Evolutionary conservation across 2,113 vertebrate genomes (phyloP).

Genomic region (Grus americana): DNA sequence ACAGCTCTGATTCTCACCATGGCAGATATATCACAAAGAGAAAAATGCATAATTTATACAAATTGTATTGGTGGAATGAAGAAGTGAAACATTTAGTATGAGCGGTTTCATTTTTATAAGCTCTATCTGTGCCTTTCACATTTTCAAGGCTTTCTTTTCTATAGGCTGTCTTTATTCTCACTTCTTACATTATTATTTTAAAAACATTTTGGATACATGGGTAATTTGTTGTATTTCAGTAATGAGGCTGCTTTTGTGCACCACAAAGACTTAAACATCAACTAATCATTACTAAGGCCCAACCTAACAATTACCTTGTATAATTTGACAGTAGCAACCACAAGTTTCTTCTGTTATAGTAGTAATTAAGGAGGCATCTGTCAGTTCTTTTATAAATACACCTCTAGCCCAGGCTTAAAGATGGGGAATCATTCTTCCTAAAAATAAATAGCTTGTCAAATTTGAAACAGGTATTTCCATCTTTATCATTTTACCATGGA

Average conservation of each 20-base stretch:
- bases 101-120: neutral
- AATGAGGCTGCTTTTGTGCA: neutral
- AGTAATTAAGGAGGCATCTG: neutral
- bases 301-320: neutral
- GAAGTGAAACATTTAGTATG: neutral
- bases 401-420: neutral
- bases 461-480: neutral
- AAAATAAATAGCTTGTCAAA: neutral
- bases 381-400: neutral
- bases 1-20: neutral
- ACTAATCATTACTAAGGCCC: neutral
- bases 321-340: neutral
- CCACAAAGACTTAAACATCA: neutral
- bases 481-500: neutral
- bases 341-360: neutral
- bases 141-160: neutral
- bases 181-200: neutral
- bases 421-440: neutral
- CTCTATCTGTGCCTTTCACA: neutral
- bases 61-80: neutral
- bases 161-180: neutral
- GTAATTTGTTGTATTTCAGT: neutral
- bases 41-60: neutral
- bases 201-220: neutral
- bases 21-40: neutral